Percentiles rank a stretch among this genome's conserved stretches.
phyloP scores from a whole-genome alignment of 1,140 invertebrate genomes.

The Sycophaga agraensis region DNA sequence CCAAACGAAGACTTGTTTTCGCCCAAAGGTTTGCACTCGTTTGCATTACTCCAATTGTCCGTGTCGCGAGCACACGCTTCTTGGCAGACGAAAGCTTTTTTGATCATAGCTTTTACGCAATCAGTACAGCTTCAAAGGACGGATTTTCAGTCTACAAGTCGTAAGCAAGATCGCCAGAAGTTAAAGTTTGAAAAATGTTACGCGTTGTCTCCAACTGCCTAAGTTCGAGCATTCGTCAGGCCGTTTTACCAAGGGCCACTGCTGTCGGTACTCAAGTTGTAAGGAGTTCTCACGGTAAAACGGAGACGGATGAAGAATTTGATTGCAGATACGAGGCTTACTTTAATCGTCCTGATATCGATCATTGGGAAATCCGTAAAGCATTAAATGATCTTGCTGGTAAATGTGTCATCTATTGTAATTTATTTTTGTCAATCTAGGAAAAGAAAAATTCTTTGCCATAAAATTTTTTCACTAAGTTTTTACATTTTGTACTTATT shows the following conservation, averaged over 20 bases:
- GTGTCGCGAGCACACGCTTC: too few species aligned
- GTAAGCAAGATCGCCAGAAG: neutral
- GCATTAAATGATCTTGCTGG: constrained; percentile 74
- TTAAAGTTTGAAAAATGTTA: constrained; percentile 47
- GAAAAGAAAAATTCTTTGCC: too few species aligned
- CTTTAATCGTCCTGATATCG: constrained; percentile 88
- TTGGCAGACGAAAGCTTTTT: too few species aligned
- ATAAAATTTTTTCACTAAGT: too few species aligned
- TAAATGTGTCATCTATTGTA: too few species aligned
- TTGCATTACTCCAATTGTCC: too few species aligned
- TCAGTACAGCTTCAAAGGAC: too few species aligned
- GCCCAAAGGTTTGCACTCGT: too few species aligned
- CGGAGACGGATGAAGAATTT: constrained; percentile 69
- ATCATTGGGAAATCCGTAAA: constrained; percentile 94
- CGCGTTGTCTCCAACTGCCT: constrained; percentile 54
- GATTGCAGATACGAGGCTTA: constrained; percentile 79
- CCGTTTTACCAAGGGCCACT: constrained; percentile 35
- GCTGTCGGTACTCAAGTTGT: constrained; percentile 30
- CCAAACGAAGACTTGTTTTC: too few species aligned
- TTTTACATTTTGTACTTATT: too few species aligned
- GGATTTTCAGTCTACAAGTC: neutral
- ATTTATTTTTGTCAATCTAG: too few species aligned
- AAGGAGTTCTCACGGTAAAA: constrained; percentile 44
- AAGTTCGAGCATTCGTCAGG: constrained; percentile 44
- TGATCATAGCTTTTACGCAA: constrained; percentile 21